A percentile compares a stretch with the other conserved stretches of the same genome.
Evolutionary conservation across 2,797 vertebrate species (phyloP).

Genomic region (Melanogrammus aeglefinus): DNA sequence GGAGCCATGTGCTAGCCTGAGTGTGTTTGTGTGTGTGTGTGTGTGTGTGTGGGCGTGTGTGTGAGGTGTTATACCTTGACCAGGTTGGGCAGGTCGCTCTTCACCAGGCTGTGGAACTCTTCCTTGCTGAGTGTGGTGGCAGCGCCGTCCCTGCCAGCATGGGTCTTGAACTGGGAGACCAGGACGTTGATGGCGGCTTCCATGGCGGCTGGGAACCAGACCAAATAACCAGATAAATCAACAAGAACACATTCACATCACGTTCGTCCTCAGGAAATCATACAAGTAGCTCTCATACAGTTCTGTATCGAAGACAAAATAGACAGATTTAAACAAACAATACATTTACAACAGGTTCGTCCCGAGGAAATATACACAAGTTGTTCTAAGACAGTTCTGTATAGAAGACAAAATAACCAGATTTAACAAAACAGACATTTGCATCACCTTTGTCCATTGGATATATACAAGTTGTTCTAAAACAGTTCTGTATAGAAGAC

Average conservation of each 20-base stretch:
- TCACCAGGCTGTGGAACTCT: conserved; percentile 70
- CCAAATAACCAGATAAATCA: neutral
- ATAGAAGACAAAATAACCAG: neutral
- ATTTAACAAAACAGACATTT: too few relatives aligned
- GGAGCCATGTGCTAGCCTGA: neutral
- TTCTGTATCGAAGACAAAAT: too few relatives aligned
- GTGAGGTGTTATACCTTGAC: conserved; percentile 62
- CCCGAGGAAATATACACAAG: too few relatives aligned
- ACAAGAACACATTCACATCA: neutral
- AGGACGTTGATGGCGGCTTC: conserved; percentile 73
- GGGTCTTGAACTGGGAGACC: conserved; percentile 68
- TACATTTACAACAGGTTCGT: too few relatives aligned
- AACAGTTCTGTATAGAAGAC: neutral
- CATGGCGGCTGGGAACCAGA: conserved; percentile 48
- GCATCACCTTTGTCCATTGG: too few relatives aligned
- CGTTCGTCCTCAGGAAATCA: too few relatives aligned
- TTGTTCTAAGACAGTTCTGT: too few relatives aligned
- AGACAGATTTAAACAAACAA: neutral
- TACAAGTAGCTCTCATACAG: too few relatives aligned
- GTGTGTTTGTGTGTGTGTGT: too few relatives aligned
- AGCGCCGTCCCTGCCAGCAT: conserved; percentile 69
- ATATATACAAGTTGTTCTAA: too few relatives aligned
- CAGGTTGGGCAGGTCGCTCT: conserved; percentile 66
- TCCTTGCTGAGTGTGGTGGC: conserved; percentile 72
- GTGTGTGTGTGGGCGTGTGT: too few relatives aligned